Evolutionary conservation across 2,888 invertebrate species (phyloP), one percentile per base, ranked within the genome.

Genomic region (Hydropsyche betteni): DNA sequence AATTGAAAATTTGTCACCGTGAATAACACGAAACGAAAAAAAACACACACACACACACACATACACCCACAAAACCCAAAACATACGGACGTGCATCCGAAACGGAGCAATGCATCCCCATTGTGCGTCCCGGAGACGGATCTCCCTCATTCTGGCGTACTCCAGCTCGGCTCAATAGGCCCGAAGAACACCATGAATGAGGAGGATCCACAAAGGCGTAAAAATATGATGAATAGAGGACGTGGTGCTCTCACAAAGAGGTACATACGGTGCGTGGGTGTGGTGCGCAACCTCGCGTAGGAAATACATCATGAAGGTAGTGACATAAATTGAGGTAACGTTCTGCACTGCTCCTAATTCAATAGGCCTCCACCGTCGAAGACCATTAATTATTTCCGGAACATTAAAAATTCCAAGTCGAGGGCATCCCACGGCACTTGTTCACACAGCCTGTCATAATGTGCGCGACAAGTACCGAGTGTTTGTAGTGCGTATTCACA

Each of bases 181-280:
- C 12, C 7, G 53, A 51, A 51, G 51, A 33, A 73, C 75, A 75
- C 24, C 77, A 69, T 87, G 85, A 87, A 87, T 87, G 83, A 84
- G 85, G 86, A 86, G 85, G 86, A 86, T 84, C 83, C 87, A 87
- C 84, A 84, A 85, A 87, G 86, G 86, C 87, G 87, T 85, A 85
- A 87, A 88, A 88, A 84, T 86, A 88, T 87, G 88, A 88, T 87
- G 87, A 87, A 88, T 88, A 84, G 64, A 64, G 86, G 86, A 76
- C 77, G 76, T 74, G 73, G 68, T 50, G 70, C 75, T 10, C 44
- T 69, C 70, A 79, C 79, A 79, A 79, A 76, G 76, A 77, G 79
- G 75, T 55, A n/a, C n/a, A n/a, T 8, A 6, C 69, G 74, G 74
- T 70, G 79, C 75, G 79, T 78, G 75, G 78, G 79, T 79, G 78